A percentile compares a stretch with the other conserved stretches of the same genome.
phyloP scores from a whole-genome alignment of 2,113 vertebrate species.

The Sander vitreus region DNA sequence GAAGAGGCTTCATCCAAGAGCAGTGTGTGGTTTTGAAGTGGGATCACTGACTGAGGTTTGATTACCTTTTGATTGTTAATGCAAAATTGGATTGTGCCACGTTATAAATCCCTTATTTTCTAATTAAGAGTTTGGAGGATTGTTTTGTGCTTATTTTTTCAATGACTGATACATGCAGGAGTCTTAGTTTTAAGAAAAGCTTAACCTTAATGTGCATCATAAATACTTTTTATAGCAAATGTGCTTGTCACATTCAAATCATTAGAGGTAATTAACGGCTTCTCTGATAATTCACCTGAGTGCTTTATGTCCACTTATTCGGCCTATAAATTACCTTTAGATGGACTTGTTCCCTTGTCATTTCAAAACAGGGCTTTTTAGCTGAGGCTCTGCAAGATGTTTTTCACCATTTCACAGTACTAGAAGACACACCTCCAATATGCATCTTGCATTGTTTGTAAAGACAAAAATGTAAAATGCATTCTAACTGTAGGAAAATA shows the following conservation, averaged over 20 bases:
- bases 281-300: constrained; percentile 84
- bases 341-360: constrained; percentile 63
- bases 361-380: constrained; percentile 58
- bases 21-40: constrained; percentile 77
- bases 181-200: constrained; percentile 74
- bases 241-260: constrained; percentile 82
- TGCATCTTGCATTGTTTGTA: not conserved
- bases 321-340: constrained; percentile 77
- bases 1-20: constrained; percentile 77
- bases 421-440: not conserved
- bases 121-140: constrained; percentile 76
- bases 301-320: constrained; percentile 79
- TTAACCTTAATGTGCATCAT: constrained; percentile 78
- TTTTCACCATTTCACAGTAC: constrained; percentile 22
- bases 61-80: constrained; percentile 83
- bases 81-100: constrained; percentile 66
- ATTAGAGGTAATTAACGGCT: constrained; percentile 84
- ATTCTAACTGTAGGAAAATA: not conserved
- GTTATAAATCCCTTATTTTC: constrained; percentile 77
- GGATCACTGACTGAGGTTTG: constrained; percentile 79
- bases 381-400: constrained; percentile 30
- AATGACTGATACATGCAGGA: constrained; percentile 46
- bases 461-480: not conserved
- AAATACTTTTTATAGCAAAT: constrained; percentile 87
- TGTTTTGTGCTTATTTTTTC: constrained; percentile 74